Evolutionary conservation across 1,140 invertebrate genomes (phyloP).

Genomic region (Drosophila guanche): DNA sequence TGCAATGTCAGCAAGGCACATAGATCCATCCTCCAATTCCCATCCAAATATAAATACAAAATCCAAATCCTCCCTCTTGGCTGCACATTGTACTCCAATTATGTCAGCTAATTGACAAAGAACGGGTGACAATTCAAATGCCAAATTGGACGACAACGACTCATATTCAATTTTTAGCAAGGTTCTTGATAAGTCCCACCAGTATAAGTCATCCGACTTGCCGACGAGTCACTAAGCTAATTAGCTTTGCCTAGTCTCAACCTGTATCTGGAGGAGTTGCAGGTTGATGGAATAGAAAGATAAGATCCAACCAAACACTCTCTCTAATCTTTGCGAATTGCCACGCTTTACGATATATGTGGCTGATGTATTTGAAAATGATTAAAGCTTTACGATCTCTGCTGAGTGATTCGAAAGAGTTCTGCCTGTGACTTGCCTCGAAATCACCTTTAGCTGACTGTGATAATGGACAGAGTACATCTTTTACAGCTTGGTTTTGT

Average conservation of each 20-base stretch:
- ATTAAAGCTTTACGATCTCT: conserved; percentile 29
- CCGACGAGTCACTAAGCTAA: conserved; percentile 50
- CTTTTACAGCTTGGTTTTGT: conserved; percentile 29
- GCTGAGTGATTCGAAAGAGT: conserved; percentile 23
- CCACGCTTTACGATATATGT: neutral
- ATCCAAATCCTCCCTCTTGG: too few relatives aligned
- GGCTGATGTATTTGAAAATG: conserved; percentile 15
- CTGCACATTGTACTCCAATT: conserved; percentile 72
- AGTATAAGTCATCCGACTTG: conserved; percentile 6
- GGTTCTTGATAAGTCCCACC: conserved; percentile 42
- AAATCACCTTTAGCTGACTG: conserved; percentile 10
- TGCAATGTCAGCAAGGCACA: conserved; percentile 22
- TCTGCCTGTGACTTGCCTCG: conserved; percentile 33
- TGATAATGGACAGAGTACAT: conserved; percentile 33
- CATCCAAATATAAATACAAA: neutral
- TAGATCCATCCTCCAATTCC: neutral
- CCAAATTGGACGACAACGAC: conserved; percentile 43
- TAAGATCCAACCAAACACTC: conserved; percentile 12
- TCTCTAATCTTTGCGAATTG: neutral
- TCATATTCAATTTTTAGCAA: conserved; percentile 37
- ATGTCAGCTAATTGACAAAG: conserved; percentile 65
- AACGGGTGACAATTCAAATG: conserved; percentile 72
- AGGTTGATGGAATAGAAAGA: neutral
- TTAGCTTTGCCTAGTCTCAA: conserved; percentile 50
- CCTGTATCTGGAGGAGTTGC: conserved; percentile 15